phyloP scores from a whole-genome alignment of 2,797 vertebrate genomes.

The Todus mexicanus region DNA sequence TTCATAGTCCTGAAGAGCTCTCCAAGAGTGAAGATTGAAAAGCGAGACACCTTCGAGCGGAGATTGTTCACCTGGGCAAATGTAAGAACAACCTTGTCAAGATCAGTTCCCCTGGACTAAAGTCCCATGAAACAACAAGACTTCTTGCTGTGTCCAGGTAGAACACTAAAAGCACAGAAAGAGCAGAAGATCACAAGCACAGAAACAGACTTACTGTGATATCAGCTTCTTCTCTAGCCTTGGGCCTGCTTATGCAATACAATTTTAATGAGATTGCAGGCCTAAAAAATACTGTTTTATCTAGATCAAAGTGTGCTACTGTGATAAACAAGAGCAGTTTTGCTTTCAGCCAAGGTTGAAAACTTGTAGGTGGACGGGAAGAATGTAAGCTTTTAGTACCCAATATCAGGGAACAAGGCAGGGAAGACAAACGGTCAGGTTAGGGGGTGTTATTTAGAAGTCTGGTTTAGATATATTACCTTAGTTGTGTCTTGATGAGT shows the following conservation, averaged over 20 bases:
- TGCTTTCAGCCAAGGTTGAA: too few species aligned
- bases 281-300: neutral
- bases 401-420: too few species aligned
- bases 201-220: neutral
- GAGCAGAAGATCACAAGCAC: neutral
- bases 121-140: neutral
- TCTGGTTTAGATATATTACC: too few species aligned
- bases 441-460: too few species aligned
- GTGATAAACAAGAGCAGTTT: too few species aligned
- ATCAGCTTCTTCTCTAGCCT: neutral
- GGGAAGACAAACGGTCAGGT: too few species aligned
- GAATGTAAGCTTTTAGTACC: too few species aligned
- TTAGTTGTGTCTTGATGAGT: too few species aligned
- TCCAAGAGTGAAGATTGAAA: conserved; percentile 63
- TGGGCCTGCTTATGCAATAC: neutral
- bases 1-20: conserved; percentile 65
- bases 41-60: conserved; percentile 66
- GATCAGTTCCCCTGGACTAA: neutral
- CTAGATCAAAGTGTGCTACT: neutral
- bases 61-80: conserved; percentile 69
- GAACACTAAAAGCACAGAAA: neutral
- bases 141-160: neutral
- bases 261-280: neutral
- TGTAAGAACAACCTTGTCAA: neutral
- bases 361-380: too few species aligned